Conservation (phyloP, 2,797 vertebrate species). For the Eulemur rubriventer region DNA sequence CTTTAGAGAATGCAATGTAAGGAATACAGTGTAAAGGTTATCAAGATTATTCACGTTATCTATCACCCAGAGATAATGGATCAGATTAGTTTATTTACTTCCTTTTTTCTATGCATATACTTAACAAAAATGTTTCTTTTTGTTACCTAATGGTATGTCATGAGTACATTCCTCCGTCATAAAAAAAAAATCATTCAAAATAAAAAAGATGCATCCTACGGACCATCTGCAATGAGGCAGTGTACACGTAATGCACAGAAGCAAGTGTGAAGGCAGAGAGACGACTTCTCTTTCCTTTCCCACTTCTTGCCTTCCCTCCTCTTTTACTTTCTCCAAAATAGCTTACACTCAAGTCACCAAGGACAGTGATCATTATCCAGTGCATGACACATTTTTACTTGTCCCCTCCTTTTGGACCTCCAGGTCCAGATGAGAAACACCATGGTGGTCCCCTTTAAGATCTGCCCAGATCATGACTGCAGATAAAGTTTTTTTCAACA, state of each 20-base stretch:
- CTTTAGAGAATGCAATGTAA: background rate
- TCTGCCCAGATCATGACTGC: background rate
- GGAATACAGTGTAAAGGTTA: background rate
- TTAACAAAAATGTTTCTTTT: background rate
- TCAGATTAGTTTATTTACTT: background rate
- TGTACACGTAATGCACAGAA: background rate
- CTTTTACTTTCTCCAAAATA: background rate
- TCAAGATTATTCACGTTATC: background rate
- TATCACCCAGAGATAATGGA: background rate
- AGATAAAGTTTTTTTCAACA: slow-evolving; percentile 5
- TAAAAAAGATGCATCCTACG: background rate
- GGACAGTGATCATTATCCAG: background rate
- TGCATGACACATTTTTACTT: background rate
- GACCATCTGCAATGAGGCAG: background rate
- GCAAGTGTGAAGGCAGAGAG: background rate
- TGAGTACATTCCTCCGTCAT: background rate
- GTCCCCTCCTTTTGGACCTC: background rate
- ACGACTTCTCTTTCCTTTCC: background rate
- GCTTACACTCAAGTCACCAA: background rate
- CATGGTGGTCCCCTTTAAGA: background rate
- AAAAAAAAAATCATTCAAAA: background rate
- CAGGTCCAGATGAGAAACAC: background rate
- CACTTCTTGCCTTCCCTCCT: background rate
- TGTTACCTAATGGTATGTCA: background rate
- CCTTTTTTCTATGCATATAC: background rate